Evolutionary conservation across 2,888 invertebrate species (phyloP), one percentile per base, ranked within the genome.

Genomic region (Morpho achilles): DNA sequence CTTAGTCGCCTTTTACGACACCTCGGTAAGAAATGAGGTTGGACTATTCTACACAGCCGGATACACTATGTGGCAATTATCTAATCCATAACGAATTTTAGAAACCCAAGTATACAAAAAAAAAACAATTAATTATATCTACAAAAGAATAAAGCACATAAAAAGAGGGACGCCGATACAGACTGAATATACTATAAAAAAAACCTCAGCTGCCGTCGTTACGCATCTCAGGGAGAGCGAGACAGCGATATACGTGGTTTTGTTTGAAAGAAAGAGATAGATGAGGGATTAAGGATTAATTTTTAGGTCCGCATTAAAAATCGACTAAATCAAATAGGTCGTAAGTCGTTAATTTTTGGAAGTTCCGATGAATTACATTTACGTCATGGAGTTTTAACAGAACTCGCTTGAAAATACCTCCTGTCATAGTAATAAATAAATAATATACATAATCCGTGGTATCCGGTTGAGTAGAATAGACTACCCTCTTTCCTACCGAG

Each of bases 131-230:
- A 78, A 75, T 75, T 74, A 76, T 73, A 71, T 70, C 73, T 67
- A 63, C 67, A 75, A 78, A 75, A 81, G 82, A 82, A 84, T 84
- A 84, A 84, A 8, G 46, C 40, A 41, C 40, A 53, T 47, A 53
- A 84, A 87, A 87, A 77, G 73, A 81, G 83, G 84, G 85, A 80
- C 76, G 80, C 76, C 81, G 79, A 79, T 82, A 82, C 82, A 80
- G 79, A 46, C 46, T 16, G 40, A 82, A 79, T 71, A 77, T 77
- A 79, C 76, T 70, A 74, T 72, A 82, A 84, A 84, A 84, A 83
- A 73, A 78, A 81, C 81, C 76, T 80, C 88, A 89, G 88, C 88
- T 89, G 88, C 88, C 80, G 77, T 75, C 77, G 82, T 84, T 82
- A 84, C 84, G 81, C 83, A 70, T 77, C 75, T 76, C 78, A 75